Evolutionary conservation across 2,888 invertebrate genomes (phyloP).

Genomic region (Gandaritis pyraliata): DNA sequence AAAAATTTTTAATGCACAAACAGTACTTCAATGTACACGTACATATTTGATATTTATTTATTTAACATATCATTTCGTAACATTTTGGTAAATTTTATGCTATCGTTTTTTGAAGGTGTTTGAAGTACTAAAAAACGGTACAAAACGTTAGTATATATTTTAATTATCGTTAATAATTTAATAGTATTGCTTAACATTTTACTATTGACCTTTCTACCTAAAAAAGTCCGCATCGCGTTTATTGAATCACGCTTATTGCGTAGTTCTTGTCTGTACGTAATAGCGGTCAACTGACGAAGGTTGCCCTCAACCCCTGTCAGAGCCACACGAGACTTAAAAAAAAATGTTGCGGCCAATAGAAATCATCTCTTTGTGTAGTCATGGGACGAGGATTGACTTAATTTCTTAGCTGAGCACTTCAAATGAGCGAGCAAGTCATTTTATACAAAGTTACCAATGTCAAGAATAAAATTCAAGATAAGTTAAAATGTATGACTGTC

Average conservation of each 20-base stretch:
- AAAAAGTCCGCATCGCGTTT: constrained; percentile 27
- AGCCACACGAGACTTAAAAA: constrained; percentile 49
- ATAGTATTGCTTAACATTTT: no score
- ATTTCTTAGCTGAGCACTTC: background rate
- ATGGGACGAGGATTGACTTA: constrained; percentile 19
- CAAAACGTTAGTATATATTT: no score
- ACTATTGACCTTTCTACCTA: constrained; percentile 6
- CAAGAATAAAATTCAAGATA: no score
- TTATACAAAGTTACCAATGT: background rate
- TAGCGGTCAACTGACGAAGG: constrained; percentile 50
- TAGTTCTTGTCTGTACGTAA: constrained; percentile 34
- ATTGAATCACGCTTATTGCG: constrained; percentile 34
- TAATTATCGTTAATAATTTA: no score
- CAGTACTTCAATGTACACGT: no score
- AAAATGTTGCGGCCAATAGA: constrained; percentile 47
- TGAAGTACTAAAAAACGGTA: no score
- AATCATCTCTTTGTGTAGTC: constrained; percentile 31
- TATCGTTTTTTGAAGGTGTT: no score
- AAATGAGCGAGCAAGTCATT: constrained; percentile 1
- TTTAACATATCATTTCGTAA: no score
- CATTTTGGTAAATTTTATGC: no score
- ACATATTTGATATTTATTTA: no score
- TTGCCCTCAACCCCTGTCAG: constrained; percentile 53
- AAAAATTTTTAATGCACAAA: no score
- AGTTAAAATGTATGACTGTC: no score